phyloP scores from a whole-genome alignment of 2,113 vertebrate genomes.

The Archocentrus centrarchus region DNA sequence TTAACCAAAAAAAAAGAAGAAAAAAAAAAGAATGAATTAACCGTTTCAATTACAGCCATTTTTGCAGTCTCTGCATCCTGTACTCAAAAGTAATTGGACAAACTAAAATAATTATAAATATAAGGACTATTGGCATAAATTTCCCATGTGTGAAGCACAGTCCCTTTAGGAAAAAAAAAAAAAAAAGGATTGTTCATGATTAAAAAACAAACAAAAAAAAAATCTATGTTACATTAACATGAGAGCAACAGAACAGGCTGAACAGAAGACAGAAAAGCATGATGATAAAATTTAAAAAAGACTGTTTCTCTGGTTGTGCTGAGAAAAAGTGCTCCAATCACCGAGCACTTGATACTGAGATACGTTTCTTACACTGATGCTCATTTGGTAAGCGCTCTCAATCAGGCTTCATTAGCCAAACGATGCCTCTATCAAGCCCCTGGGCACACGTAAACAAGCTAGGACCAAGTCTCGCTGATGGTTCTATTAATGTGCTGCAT shows the following conservation, averaged over 20 bases:
- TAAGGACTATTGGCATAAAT: neutral
- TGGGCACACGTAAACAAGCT: conserved; percentile 70
- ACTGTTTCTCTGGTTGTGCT: neutral
- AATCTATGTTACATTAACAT: neutral
- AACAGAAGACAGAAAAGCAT: neutral
- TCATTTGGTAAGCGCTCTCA: conserved; percentile 67
- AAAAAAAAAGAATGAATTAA: neutral
- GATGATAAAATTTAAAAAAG: neutral
- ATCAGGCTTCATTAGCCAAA: conserved; percentile 74
- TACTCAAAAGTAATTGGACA: neutral
- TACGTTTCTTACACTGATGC: conserved; percentile 60
- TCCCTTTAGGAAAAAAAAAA: neutral
- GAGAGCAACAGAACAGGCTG: neutral
- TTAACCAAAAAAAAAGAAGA: neutral
- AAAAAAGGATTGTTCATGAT: neutral
- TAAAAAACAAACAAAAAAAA: neutral
- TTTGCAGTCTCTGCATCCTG: neutral
- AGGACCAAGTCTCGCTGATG: conserved; percentile 61
- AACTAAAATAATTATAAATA: neutral
- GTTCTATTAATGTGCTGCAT: conserved; percentile 74
- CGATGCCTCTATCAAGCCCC: conserved; percentile 68
- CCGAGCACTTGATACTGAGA: conserved; percentile 64
- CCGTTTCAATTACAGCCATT: conserved; percentile 8
- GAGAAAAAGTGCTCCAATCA: conserved; percentile 21
- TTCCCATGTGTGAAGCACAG: neutral